Conservation (phyloP, 2,797 vertebrate species). For the Gouania willdenowi region DNA sequence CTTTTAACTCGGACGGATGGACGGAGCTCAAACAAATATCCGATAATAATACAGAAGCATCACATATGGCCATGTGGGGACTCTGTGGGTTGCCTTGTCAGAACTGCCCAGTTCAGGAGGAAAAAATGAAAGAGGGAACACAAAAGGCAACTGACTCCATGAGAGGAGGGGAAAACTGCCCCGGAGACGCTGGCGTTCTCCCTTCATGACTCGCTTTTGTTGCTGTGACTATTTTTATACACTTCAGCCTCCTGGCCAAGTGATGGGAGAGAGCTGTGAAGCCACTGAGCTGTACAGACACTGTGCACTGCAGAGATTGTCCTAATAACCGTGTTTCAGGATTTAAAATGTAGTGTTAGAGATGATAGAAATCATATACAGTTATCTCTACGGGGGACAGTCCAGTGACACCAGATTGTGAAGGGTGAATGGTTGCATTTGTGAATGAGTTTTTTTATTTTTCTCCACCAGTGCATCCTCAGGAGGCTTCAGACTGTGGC, state of each 20-base stretch:
- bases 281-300: conserved; percentile 5
- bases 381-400: conserved; percentile 1
- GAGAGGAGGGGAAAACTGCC: conserved; percentile 6
- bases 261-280: conserved; percentile 26
- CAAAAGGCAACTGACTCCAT: conserved; percentile 15
- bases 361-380: too few relatives aligned
- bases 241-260: conserved; percentile 35
- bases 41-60: too few relatives aligned
- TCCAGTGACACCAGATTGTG: neutral
- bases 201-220: conserved; percentile 47
- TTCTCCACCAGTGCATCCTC: conserved; percentile 29
- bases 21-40: too few relatives aligned
- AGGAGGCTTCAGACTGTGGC: conserved; percentile 22
- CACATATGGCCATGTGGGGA: conserved; percentile 17
- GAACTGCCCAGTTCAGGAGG: conserved; percentile 41
- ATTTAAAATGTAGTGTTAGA: neutral
- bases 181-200: conserved; percentile 49
- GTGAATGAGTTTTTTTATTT: conserved; percentile 2
- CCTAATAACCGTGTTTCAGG: neutral
- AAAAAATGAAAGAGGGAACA: conserved; percentile 26
- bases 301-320: neutral
- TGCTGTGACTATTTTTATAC: conserved; percentile 58
- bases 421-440: neutral
- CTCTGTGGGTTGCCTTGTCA: conserved; percentile 34
- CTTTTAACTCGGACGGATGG: too few relatives aligned